Evolutionary conservation across 2,113 vertebrate species (phyloP), one percentile per base, ranked within the genome.

Genomic region (Dicentrarchus labrax): DNA sequence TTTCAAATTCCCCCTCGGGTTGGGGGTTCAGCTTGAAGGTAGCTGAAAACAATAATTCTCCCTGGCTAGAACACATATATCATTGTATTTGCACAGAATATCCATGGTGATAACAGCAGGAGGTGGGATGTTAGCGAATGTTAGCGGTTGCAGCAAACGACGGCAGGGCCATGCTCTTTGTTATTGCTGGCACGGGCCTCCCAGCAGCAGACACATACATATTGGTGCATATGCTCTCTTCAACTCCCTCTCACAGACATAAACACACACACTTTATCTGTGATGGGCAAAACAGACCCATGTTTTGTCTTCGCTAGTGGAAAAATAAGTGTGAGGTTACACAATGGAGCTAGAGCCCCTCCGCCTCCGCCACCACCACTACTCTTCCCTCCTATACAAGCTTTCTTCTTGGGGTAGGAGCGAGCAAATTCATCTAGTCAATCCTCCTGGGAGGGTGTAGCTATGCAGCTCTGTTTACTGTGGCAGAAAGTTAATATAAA

Each of bases 401-500:
- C 67, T 96, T 96, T 94, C 96, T 97, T 98, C 96, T 96, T 97
- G 96, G 96, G 97, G 96, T 97, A 96, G 97, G 96, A 98, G 90
- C 95, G 96, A 97, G 96, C 97, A 96, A 99, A 99, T 98, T 98
- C 98, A 99, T 99, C 97, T 98, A 94, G 79, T 84, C 96, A 97
- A 97, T 97, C 97, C 98, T 98, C 98, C 96, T 90, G 97, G 97
- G 98, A 99, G 96, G 89, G 90, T 96, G 96, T 97, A 97, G 98
- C 97, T 97, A 97, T 97, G 98, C 97, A 96, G 97, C 97, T 98
- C 97, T 99, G 98, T 99, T 99, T 99, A 99, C 98, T 98, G 98
- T 99, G 98, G 97, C 97, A 98, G 98, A 99, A 99, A 99, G 98
- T 99, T 99, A 99, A 99, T 99, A 99, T 99, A 99, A 99, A 99